Evolutionary conservation across 2,113 vertebrate genomes (phyloP).

Genomic region (Tachysurus vachellii): DNA sequence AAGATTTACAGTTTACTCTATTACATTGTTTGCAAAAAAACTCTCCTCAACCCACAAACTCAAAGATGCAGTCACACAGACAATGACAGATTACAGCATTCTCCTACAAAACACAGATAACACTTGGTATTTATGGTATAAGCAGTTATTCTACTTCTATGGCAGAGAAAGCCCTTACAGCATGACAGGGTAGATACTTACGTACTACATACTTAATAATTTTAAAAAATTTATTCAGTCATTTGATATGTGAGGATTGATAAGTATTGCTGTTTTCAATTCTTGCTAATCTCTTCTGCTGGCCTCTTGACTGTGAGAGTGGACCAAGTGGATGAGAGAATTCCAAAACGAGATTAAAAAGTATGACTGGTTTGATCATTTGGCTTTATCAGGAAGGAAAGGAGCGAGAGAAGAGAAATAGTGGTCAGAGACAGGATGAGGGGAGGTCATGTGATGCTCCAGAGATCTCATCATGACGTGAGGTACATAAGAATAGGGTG

Average conservation of each 20-base stretch:
- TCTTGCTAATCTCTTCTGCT: conserved; percentile 14
- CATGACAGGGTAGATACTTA: not conserved
- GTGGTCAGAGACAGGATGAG: not conserved
- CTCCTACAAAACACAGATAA: conserved; percentile 63
- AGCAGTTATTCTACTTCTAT: not conserved
- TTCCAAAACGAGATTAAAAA: not conserved
- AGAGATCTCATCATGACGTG: conserved; percentile 21
- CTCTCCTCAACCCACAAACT: not conserved
- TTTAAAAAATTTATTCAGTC: conserved; percentile 6
- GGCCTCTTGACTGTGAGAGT: conserved; percentile 1
- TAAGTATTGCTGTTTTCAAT: conserved; percentile 8
- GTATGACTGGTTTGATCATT: conserved; percentile 1
- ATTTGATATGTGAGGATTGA: conserved; percentile 14
- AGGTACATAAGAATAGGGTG: conserved; percentile 38
- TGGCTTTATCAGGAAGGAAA: conserved; percentile 18
- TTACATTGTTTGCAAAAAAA: conserved; percentile 24
- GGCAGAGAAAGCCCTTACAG: conserved; percentile 13
- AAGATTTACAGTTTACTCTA: not conserved
- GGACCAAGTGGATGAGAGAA: conserved; percentile 11
- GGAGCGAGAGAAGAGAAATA: not conserved
- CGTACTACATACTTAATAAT: not conserved
- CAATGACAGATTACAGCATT: conserved; percentile 66
- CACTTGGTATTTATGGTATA: conserved; percentile 60
- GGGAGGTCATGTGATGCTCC: conserved; percentile 16
- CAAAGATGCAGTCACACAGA: conserved; percentile 51